Conservation (phyloP, 2,797 vertebrate genomes). For the Harpagifer antarcticus region DNA sequence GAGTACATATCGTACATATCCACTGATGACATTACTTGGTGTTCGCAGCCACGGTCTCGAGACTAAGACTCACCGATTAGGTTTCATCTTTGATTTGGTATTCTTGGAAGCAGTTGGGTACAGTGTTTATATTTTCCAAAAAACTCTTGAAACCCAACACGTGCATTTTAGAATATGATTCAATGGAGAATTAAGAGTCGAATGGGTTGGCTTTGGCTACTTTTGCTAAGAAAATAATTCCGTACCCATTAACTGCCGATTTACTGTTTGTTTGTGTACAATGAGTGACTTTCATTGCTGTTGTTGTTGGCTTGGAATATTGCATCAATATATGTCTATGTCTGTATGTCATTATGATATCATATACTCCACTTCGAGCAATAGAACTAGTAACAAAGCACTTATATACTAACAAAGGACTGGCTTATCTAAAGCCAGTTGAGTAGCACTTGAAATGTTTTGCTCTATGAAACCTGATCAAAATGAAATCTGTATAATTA, state of each 20-base stretch:
- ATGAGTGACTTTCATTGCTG: background rate
- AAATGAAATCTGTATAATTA: background rate
- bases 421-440: too few species aligned
- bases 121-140: conserved; percentile 16
- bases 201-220: background rate
- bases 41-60: background rate
- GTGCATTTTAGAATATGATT: background rate
- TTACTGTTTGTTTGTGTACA: conserved; percentile 3
- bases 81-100: conserved; percentile 27
- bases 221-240: background rate
- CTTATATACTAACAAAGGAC: too few species aligned
- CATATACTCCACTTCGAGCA: too few species aligned
- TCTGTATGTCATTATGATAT: conserved; percentile 11
- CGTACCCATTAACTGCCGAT: background rate
- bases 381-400: too few species aligned
- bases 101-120: conserved; percentile 18
- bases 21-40: conserved; percentile 13
- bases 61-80: conserved; percentile 3
- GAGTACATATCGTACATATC: background rate
- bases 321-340: background rate
- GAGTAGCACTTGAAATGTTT: too few species aligned
- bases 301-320: background rate
- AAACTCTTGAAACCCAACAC: background rate
- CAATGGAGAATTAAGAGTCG: background rate
- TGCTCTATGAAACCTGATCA: too few species aligned